Conservation (phyloP, 64 coral and sea anemone genomes). For the Exaiptasia diaphana region DNA sequence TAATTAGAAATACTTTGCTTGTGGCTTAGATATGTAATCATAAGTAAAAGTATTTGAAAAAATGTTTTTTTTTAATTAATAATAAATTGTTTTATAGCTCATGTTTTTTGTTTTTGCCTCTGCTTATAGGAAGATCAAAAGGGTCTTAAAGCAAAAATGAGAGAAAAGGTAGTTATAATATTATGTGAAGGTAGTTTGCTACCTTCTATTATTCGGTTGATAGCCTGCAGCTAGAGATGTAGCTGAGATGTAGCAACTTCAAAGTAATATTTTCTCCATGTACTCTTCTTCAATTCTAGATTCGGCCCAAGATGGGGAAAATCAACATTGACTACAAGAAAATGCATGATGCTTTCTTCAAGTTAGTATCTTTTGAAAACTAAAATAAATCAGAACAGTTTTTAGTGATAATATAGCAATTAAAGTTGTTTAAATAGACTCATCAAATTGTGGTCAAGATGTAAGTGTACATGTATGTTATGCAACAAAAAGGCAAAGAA, state of each 20-base stretch:
- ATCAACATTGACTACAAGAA: slow-evolving; percentile 99
- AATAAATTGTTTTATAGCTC: background rate
- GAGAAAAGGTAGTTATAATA: slow-evolving; percentile 82
- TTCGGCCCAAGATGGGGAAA: slow-evolving; percentile 98
- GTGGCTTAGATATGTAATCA: too few relatives aligned
- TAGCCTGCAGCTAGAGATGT: too few relatives aligned
- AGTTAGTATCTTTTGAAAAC: slow-evolving; percentile 57
- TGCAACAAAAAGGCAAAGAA: too few relatives aligned
- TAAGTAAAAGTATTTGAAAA: background rate
- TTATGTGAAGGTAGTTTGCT: too few relatives aligned
- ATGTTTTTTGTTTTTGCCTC: background rate
- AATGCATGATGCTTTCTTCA: slow-evolving; percentile 98
- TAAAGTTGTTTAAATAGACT: too few relatives aligned
- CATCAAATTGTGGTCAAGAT: background rate
- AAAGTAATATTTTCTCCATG: too few relatives aligned
- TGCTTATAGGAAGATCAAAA: slow-evolving; percentile 79
- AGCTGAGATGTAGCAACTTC: too few relatives aligned
- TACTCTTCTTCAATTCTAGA: slow-evolving; percentile 50
- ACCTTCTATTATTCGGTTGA: too few relatives aligned
- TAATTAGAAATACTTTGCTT: too few relatives aligned
- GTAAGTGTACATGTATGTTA: too few relatives aligned
- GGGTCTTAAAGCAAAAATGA: slow-evolving; percentile 97
- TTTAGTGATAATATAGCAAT: too few relatives aligned
- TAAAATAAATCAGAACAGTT: too few relatives aligned
- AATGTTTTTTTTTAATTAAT: background rate